Conservation (phyloP, 1,140 invertebrate species). For the Drosophila pallidifrons region DNA sequence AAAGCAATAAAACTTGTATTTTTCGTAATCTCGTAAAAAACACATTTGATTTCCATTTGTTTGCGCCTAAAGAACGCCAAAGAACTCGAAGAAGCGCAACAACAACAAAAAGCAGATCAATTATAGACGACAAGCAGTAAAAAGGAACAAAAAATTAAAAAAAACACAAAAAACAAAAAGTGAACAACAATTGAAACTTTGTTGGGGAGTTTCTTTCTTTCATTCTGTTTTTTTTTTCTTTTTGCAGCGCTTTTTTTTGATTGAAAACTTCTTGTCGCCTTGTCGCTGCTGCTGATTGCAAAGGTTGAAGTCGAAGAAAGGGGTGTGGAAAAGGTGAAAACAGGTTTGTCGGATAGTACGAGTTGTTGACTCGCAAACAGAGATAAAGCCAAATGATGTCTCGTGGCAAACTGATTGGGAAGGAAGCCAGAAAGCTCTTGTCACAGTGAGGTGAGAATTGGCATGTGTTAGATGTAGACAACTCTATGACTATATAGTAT, state of each 20-base stretch:
- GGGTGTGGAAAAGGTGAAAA: constrained; percentile 25
- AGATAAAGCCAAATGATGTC: constrained; percentile 40
- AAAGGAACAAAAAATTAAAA: neutral
- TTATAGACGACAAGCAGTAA: constrained; percentile 24
- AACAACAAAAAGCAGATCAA: constrained; percentile 6
- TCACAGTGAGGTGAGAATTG: neutral
- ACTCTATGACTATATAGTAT: constrained; percentile 5
- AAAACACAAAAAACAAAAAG: neutral
- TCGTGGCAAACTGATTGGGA: constrained; percentile 42
- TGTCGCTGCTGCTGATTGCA: constrained; percentile 36
- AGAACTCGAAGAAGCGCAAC: neutral
- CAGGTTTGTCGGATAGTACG: constrained; percentile 25
- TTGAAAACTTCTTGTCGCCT: constrained; percentile 49
- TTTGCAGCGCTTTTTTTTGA: constrained; percentile 35
- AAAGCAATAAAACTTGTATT: neutral
- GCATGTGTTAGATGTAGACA: constrained; percentile 3
- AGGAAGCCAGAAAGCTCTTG: constrained; percentile 9
- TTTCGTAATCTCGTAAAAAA: neutral
- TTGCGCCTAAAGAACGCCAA: neutral
- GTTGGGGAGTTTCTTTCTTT: constrained; percentile 1
- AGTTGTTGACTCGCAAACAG: neutral
- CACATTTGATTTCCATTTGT: neutral
- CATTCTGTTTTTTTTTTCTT: neutral
- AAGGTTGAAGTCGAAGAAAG: constrained; percentile 16
- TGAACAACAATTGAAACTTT: constrained; percentile 33